Conservation (phyloP, 1,140 invertebrate species). For the Atta texana region DNA sequence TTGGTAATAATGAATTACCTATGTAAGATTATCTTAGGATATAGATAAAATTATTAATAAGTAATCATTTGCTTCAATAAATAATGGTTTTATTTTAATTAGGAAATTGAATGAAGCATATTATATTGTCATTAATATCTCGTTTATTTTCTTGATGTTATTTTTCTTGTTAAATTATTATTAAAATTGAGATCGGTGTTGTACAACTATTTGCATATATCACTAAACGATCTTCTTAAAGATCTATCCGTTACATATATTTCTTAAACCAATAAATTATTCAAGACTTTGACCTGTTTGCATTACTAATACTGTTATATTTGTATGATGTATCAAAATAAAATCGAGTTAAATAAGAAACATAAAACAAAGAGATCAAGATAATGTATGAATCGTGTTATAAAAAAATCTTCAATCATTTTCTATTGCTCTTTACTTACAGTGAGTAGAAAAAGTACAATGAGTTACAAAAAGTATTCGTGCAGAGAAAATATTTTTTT, state of each 20-base stretch:
- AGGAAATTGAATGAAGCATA: background rate
- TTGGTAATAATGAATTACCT: background rate
- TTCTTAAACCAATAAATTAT: slow-evolving; percentile 54
- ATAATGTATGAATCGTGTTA: background rate
- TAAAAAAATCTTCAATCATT: background rate
- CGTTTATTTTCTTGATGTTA: background rate
- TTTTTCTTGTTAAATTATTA: background rate
- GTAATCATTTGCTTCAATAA: background rate
- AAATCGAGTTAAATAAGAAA: background rate
- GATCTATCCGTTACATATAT: slow-evolving; percentile 41
- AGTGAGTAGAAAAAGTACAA: too few species aligned
- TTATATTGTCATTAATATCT: too few species aligned
- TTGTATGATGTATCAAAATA: background rate
- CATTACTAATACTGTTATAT: background rate
- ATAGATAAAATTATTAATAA: background rate
- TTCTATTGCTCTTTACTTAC: background rate
- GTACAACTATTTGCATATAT: background rate
- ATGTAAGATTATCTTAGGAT: background rate
- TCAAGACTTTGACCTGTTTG: background rate
- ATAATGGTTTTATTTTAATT: background rate
- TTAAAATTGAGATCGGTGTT: background rate
- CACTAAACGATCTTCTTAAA: slow-evolving; percentile 11
- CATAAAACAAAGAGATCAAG: background rate
- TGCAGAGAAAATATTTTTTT: too few species aligned
- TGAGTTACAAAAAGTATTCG: too few species aligned